These are phyloP conservation scores for Heliconius ismenius DNA, from an alignment of 2,888 invertebrate species.

Conservation along the genomic window DNA sequence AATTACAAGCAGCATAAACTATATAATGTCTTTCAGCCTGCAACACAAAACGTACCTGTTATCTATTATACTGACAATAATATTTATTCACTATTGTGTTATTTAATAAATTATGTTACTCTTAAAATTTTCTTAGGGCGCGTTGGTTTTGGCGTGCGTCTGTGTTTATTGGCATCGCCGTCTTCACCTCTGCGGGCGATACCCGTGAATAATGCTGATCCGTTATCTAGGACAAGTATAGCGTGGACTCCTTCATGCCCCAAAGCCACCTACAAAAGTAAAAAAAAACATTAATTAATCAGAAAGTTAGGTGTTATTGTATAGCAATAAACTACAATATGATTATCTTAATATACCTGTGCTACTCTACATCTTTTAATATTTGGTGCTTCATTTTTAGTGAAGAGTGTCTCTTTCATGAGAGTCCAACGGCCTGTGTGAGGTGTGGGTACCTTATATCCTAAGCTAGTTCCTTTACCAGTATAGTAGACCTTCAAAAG, in stretches of 20 bases:
- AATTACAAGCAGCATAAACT: constrained; percentile 93
- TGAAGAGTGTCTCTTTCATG: constrained; percentile 76
- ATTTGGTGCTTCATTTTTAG: constrained; percentile 65
- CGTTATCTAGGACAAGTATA: constrained; percentile 94
- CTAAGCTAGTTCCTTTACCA: constrained; percentile 92
- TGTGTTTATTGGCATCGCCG: constrained; percentile 90
- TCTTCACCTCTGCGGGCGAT: constrained; percentile 96
- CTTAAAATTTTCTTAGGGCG: constrained; percentile 96
- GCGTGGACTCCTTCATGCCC: constrained; percentile 98
- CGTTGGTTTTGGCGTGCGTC: constrained; percentile 93
- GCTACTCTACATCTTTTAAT: constrained; percentile 66
- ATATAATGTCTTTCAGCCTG: constrained; percentile 89
- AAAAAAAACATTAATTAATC: not conserved
- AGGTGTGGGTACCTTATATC: constrained; percentile 86
- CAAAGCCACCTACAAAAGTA: constrained; percentile 88
- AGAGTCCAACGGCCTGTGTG: constrained; percentile 84
- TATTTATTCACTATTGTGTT: not conserved
- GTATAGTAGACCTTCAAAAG: constrained; percentile 91
- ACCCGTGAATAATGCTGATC: constrained; percentile 90
- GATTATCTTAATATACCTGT: constrained; percentile 55
- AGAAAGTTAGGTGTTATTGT: not conserved
- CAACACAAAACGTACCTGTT: not conserved
- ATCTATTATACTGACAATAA: not conserved
- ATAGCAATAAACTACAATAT: not conserved
- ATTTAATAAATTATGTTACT: constrained; percentile 64